phyloP scores from a whole-genome alignment of 2,113 vertebrate genomes.

The Solea solea region DNA sequence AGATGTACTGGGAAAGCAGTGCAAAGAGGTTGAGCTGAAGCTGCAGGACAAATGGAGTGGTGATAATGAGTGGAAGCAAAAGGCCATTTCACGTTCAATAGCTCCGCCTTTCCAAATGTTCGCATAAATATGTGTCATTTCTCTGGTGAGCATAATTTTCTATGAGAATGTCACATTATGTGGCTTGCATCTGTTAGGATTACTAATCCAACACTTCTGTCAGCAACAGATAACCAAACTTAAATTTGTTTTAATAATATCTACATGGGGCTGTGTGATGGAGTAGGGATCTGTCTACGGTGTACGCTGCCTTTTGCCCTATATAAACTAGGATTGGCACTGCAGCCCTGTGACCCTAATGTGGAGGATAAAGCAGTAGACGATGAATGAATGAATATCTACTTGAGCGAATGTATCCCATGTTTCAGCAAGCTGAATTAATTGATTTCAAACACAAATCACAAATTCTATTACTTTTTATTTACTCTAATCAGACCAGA shows the following conservation, averaged over 20 bases:
- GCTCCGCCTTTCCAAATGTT: conserved; percentile 27
- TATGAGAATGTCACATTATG: background rate
- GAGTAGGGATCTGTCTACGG: too few species aligned
- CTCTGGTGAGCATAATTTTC: conserved; percentile 8
- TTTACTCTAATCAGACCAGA: background rate
- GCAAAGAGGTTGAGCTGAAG: background rate
- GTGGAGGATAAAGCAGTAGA: too few species aligned
- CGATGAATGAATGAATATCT: too few species aligned
- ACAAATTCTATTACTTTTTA: background rate
- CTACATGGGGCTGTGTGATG: too few species aligned
- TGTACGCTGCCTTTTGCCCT: too few species aligned
- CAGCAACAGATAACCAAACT: background rate
- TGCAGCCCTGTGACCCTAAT: too few species aligned
- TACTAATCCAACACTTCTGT: background rate
- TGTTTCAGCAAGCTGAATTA: too few species aligned
- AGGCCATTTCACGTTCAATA: conserved; percentile 33
- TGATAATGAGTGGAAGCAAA: conserved; percentile 21
- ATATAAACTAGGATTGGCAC: too few species aligned
- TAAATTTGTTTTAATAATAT: background rate
- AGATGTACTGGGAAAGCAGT: background rate
- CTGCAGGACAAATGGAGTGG: conserved; percentile 2
- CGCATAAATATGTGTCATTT: conserved; percentile 15
- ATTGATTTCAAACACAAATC: too few species aligned
- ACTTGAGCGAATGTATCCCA: too few species aligned
- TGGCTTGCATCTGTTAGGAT: conserved; percentile 1